Conservation (phyloP, 2,113 vertebrate genomes). For the Dicrurus megarhynchus region DNA sequence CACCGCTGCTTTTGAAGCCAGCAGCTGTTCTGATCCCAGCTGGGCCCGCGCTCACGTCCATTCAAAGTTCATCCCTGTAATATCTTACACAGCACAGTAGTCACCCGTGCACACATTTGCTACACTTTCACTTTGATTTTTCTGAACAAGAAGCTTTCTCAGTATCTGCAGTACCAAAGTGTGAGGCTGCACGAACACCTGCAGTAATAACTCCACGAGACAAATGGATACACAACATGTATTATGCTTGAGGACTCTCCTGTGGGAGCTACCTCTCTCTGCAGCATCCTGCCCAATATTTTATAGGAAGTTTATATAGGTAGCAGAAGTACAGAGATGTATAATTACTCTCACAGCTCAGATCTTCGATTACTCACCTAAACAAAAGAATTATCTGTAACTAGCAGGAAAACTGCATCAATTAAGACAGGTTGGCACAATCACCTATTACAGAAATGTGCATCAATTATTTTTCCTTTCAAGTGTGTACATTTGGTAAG, state of each 20-base stretch:
- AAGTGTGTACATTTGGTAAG: not conserved
- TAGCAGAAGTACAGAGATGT: not conserved
- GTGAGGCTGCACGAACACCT: rapidly evolving
- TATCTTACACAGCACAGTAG: not conserved
- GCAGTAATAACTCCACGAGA: not conserved
- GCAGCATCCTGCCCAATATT: not conserved
- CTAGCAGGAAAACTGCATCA: not conserved
- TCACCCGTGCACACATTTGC: rapidly evolving
- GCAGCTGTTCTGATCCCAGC: not conserved
- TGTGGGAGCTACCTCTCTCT: not conserved
- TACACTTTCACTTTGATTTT: not conserved
- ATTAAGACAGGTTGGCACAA: not conserved
- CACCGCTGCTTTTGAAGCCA: not conserved
- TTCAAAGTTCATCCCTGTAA: not conserved
- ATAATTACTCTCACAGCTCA: not conserved
- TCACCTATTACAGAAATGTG: not conserved
- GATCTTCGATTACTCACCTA: not conserved
- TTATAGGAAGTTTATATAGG: not conserved
- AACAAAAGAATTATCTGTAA: not conserved
- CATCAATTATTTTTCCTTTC: not conserved
- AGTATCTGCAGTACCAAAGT: not conserved
- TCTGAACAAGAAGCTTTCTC: not conserved
- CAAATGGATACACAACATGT: not conserved
- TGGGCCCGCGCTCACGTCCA: rapidly evolving
- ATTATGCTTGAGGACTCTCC: not conserved